Percentiles rank a stretch among this genome's conserved stretches.
Conservation (phyloP, 1,140 invertebrate genomes). For the Episyrphus balteatus region DNA sequence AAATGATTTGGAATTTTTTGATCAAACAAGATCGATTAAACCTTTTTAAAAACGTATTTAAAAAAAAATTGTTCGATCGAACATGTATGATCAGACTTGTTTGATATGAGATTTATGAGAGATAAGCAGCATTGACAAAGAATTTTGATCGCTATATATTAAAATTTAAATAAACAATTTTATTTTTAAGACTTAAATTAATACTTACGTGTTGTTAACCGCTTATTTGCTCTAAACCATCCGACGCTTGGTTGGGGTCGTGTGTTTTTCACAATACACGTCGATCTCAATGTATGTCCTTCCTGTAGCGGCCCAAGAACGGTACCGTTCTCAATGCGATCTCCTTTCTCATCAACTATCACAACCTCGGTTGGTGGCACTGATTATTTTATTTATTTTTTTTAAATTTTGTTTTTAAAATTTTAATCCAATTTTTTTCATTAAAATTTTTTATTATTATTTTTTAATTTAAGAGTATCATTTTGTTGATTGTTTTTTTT, state of each 20-base stretch:
- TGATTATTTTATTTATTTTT: constrained; percentile 13
- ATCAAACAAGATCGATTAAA: no score
- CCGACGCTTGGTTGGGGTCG: constrained; percentile 29
- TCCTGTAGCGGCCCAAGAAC: constrained; percentile 33
- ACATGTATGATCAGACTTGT: no score
- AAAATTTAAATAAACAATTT: neutral
- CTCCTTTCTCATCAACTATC: constrained; percentile 32
- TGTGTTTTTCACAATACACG: constrained; percentile 28
- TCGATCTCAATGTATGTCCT: constrained; percentile 24
- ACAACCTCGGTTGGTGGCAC: constrained; percentile 34
- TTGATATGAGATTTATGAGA: no score
- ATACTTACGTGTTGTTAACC: constrained; percentile 32
- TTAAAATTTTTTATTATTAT: neutral
- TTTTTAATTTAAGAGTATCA: neutral
- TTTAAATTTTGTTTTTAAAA: constrained; percentile 14
- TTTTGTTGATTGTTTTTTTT: neutral
- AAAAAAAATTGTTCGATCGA: no score
- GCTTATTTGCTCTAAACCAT: constrained; percentile 29
- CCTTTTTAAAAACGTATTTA: no score
- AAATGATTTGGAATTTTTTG: no score
- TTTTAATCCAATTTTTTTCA: constrained; percentile 3
- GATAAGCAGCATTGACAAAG: no score
- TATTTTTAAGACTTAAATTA: neutral
- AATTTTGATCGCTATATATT: neutral
- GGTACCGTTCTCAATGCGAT: constrained; percentile 28